phyloP scores from a whole-genome alignment of 2,113 vertebrate species.

The Amblyopsis rosae region DNA sequence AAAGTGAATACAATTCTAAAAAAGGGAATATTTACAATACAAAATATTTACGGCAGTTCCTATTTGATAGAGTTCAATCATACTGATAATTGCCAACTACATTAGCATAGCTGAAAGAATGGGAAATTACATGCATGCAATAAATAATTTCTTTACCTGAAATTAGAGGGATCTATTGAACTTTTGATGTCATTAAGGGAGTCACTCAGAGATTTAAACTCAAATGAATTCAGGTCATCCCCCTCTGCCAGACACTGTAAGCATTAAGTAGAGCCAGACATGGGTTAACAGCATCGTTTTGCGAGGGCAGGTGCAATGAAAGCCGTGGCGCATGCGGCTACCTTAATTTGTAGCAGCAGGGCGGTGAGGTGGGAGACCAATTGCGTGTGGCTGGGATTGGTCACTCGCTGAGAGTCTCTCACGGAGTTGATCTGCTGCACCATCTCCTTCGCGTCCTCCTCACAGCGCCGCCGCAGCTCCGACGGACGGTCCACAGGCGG shows the following conservation, averaged over 20 bases:
- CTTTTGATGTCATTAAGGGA: slow-evolving; percentile 97
- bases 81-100: not conserved
- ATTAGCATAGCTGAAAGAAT: not conserved
- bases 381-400: slow-evolving; percentile 85
- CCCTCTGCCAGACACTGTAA: slow-evolving; percentile 94
- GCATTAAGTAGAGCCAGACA: not conserved
- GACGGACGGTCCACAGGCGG: slow-evolving; percentile 91
- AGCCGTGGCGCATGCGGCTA: slow-evolving; percentile 41
- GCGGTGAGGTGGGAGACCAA: slow-evolving; percentile 93
- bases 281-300: not conserved
- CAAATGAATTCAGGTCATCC: slow-evolving; percentile 97
- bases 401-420: slow-evolving; percentile 81
- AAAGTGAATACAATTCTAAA: too few species aligned
- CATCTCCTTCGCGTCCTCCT: slow-evolving; percentile 92
- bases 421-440: slow-evolving; percentile 83
- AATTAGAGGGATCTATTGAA: slow-evolving; percentile 94
- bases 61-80: not conserved
- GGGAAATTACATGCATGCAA: not conserved
- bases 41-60: too few species aligned
- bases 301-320: not conserved
- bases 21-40: not conserved
- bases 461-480: slow-evolving; percentile 87
- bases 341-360: slow-evolving; percentile 96
- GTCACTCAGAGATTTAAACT: slow-evolving; percentile 97
- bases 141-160: slow-evolving; percentile 80